Evolutionary conservation across 2,888 invertebrate genomes (phyloP), one percentile per base, ranked within the genome.

Genomic region (Melieria crassipennis): DNA sequence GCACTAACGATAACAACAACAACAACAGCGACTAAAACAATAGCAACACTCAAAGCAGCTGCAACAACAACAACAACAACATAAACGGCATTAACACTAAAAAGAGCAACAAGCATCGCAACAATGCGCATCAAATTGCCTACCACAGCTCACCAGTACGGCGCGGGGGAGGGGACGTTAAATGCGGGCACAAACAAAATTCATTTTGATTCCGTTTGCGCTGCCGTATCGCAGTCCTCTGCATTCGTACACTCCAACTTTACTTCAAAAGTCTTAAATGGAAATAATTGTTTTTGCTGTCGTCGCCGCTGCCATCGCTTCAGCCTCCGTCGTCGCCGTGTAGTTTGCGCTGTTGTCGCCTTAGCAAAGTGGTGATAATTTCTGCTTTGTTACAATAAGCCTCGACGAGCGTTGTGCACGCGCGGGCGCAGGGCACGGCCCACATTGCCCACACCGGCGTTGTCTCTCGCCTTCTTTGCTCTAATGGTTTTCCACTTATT

Each of bases 351-450:
- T 77, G 73, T 70, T 73, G 78, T 77, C 76, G 78, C 78, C 78
- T 78, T 82, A 77, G 77, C 82, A 80, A 82, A 83, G 81, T 82
- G 82, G 81, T 81, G 81, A 82, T 81, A 82, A 81, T 81, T 82
- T 81, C 80, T 61, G 79, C 81, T 82, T 82, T 82, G 83, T 81
- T 81, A 75, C 80, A 76, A 82, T 69, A 47, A 69, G 55, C 55
- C 60, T 60, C 61, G 50, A 30, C 1, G 30, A 30, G 30, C 1
- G 30, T 30, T 30, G 30, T 30, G 30, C 30, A 30, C 30, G 30
- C 30, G 30, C 30, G 30, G 30, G 30, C 30, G 7, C 48, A 48
- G 30, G n/a, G 42, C 7, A 48, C 30, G 30, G 5, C n/a, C 4
- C 43, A 42, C 50, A 10, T 6, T n/a, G 50, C 50, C 50, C 7